Conservation (phyloP, 2,888 invertebrate genomes). For the Ennomos quercinarius region DNA sequence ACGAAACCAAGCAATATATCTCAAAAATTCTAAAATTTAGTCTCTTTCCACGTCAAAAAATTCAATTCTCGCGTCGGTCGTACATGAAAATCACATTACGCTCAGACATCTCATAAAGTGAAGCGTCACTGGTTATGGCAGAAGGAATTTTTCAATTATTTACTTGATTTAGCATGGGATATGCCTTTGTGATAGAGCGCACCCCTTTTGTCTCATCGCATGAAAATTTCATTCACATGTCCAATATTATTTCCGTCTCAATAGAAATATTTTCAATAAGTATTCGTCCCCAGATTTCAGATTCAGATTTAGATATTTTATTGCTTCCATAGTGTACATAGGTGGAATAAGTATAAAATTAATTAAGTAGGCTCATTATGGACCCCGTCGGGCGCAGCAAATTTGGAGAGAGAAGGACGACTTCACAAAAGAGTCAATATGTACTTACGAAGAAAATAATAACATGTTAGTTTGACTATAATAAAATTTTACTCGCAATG, state of each 20-base stretch:
- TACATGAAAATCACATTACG: slow-evolving; percentile 42
- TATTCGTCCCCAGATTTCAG: slow-evolving; percentile 53
- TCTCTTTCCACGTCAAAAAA: slow-evolving; percentile 18
- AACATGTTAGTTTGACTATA: no score
- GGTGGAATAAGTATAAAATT: no score
- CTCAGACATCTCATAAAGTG: slow-evolving; percentile 38
- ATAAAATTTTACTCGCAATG: no score
- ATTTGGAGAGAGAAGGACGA: no score
- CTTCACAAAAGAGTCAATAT: no score
- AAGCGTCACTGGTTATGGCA: slow-evolving; percentile 33
- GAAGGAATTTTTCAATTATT: slow-evolving; percentile 59
- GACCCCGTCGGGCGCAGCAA: no score
- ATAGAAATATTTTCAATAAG: slow-evolving; percentile 79
- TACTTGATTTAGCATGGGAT: slow-evolving; percentile 52
- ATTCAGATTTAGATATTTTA: no score
- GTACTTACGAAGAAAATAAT: no score
- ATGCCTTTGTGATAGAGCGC: slow-evolving; percentile 50
- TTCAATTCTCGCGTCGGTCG: slow-evolving; percentile 32
- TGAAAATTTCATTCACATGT: slow-evolving; percentile 71
- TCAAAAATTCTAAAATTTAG: no score
- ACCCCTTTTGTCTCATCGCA: slow-evolving; percentile 59
- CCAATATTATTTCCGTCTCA: slow-evolving; percentile 72
- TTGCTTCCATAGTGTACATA: no score
- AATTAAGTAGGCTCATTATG: no score
- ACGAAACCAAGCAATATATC: no score